These are phyloP conservation scores for Rattus rattus DNA, from an alignment of 2,113 vertebrate species.

Conservation along the genomic window DNA sequence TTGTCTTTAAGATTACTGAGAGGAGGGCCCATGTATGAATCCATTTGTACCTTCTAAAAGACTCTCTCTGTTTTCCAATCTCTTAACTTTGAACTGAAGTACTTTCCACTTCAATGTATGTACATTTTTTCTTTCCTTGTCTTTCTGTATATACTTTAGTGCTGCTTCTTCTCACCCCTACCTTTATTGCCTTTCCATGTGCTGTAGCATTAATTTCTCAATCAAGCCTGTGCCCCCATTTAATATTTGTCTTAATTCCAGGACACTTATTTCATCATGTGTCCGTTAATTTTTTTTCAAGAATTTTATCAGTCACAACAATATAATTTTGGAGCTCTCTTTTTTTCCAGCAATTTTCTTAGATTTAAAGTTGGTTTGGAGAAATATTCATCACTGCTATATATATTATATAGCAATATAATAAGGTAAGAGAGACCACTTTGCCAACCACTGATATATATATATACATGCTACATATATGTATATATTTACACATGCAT, in stretches of 20 bases:
- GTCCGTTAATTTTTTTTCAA: not conserved
- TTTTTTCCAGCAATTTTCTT: not conserved
- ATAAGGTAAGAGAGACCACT: not conserved
- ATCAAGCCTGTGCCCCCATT: not conserved
- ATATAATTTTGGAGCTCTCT: not conserved
- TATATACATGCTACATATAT: not conserved
- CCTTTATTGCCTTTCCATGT: not conserved
- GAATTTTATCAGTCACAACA: not conserved
- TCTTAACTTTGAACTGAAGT: not conserved
- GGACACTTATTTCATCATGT: not conserved
- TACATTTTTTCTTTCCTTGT: not conserved
- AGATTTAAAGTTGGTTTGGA: not conserved
- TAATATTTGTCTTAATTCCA: not conserved
- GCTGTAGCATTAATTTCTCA: not conserved
- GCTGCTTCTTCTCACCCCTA: not conserved
- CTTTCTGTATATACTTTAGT: not conserved
- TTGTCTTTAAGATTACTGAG: not conserved
- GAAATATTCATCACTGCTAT: not conserved
- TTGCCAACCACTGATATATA: not conserved
- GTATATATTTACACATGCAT: too few relatives aligned
- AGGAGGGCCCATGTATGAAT: not conserved
- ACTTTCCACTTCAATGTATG: fast-evolving
- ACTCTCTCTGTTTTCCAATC: not conserved
- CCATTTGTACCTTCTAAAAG: not conserved
- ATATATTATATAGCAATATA: not conserved